Conservation (phyloP, 1,140 invertebrate genomes). For the Drosophila ironensis region DNA sequence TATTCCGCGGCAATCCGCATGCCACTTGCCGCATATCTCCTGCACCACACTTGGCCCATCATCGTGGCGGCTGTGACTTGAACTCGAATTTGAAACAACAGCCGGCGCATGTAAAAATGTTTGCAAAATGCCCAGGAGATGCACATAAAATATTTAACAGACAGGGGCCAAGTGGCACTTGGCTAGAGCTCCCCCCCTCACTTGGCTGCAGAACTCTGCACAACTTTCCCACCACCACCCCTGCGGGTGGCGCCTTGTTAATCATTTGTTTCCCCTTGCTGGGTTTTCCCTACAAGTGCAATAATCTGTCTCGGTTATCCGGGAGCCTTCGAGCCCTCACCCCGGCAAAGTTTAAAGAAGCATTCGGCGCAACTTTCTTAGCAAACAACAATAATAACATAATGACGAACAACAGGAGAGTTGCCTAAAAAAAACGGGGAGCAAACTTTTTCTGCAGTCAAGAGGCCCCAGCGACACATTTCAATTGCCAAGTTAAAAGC, state of each 20-base stretch:
- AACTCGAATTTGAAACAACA: slow-evolving; percentile 45
- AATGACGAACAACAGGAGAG: slow-evolving; percentile 39
- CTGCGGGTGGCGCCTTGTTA: slow-evolving; percentile 55
- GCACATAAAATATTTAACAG: slow-evolving; percentile 81
- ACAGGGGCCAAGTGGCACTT: slow-evolving; percentile 8
- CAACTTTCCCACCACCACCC: slow-evolving; percentile 36
- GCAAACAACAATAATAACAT: slow-evolving; percentile 47
- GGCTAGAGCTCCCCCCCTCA: too few species aligned
- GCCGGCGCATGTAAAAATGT: slow-evolving; percentile 72
- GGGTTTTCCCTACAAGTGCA: slow-evolving; percentile 21
- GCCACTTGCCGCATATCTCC: slow-evolving; percentile 25
- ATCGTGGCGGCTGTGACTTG: slow-evolving; percentile 56
- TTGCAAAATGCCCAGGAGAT: slow-evolving; percentile 79
- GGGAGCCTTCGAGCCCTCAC: slow-evolving; percentile 21
- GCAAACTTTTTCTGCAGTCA: slow-evolving; percentile 30
- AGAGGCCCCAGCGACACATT: slow-evolving; percentile 67
- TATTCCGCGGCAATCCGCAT: slow-evolving; percentile 68
- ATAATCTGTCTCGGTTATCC: slow-evolving; percentile 54
- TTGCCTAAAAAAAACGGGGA: slow-evolving; percentile 14
- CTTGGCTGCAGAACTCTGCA: too few species aligned
- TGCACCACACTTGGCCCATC: slow-evolving; percentile 42
- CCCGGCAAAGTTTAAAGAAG: slow-evolving; percentile 38
- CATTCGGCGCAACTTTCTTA: slow-evolving; percentile 40
- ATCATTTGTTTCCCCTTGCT: slow-evolving; percentile 58
- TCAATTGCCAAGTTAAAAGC: slow-evolving; percentile 63